Conservation (phyloP, 35 echinoderm and acorn worm genomes). For the Stichopus chloronotus region DNA sequence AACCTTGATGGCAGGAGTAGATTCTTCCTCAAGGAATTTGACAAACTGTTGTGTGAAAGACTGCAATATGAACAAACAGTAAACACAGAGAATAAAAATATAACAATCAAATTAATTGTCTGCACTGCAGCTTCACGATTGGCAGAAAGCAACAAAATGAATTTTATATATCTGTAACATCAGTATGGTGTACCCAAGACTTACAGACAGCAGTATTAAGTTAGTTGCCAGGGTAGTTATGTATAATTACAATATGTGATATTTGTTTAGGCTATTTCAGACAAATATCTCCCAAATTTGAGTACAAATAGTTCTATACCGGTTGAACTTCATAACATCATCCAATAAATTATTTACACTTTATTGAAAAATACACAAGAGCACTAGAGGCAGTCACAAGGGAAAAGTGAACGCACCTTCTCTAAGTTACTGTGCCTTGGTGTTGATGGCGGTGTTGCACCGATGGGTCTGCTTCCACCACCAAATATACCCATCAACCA, state of each 20-base stretch:
- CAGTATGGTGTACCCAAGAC: no score
- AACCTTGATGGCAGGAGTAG: constrained; percentile 65
- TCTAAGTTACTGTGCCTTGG: not conserved
- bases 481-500: constrained; percentile 48
- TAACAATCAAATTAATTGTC: not conserved
- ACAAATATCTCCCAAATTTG: no score
- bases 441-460: constrained; percentile 9
- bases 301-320: no score
- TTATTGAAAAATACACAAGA: no score
- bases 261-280: no score
- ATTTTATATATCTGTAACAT: not conserved
- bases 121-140: no score
- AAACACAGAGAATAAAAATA: not conserved
- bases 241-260: no score
- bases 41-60: constrained; percentile 95
- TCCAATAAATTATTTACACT: no score
- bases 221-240: no score
- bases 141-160: not conserved
- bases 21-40: constrained; percentile 84
- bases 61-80: constrained; percentile 53
- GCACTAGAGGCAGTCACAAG: no score
- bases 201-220: no score
- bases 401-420: not conserved
- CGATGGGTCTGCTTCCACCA: not conserved
- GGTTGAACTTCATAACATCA: no score